Percentiles rank a stretch among this genome's conserved stretches.
These are phyloP conservation scores for Eugnorisma glareosa DNA, from an alignment of 2,888 invertebrate species.

Conservation along the genomic window DNA sequence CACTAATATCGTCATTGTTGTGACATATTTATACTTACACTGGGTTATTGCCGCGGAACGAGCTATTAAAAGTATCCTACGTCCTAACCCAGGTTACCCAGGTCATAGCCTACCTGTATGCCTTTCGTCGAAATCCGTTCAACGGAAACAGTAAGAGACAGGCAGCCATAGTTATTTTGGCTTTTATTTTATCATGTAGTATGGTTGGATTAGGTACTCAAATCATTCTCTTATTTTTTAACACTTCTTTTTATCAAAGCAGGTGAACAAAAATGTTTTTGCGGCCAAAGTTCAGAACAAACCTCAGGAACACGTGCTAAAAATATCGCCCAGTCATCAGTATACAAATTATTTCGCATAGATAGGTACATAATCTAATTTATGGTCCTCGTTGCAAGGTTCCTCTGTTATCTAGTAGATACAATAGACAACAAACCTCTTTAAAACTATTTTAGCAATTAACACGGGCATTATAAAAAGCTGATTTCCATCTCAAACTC, in stretches of 20 bases:
- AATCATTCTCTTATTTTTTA: neutral
- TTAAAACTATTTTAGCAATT: slow-evolving; percentile 1
- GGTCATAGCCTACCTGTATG: neutral
- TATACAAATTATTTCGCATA: slow-evolving; percentile 7
- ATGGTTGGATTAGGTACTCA: slow-evolving; percentile 3
- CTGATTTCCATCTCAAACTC: slow-evolving; percentile 26
- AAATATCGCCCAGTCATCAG: slow-evolving; percentile 37
- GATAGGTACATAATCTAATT: slow-evolving; percentile 23
- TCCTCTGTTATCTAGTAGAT: neutral
- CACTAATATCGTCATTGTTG: slow-evolving; percentile 15
- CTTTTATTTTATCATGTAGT: neutral
- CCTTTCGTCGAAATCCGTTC: neutral
- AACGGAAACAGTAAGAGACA: neutral
- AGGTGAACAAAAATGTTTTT: slow-evolving; percentile 10
- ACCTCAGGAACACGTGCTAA: slow-evolving; percentile 17
- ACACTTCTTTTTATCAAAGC: neutral
- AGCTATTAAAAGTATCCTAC: neutral
- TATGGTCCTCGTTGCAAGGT: slow-evolving; percentile 39
- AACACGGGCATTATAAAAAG: neutral
- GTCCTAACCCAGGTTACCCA: neutral
- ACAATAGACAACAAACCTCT: slow-evolving; percentile 22
- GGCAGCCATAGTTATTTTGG: neutral
- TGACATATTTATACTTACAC: slow-evolving; percentile 18
- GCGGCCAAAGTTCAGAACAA: neutral
- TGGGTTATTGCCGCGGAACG: neutral